Evolutionary conservation across 2,888 invertebrate genomes (phyloP), one percentile per base, ranked within the genome.

Genomic region (Ennomos fuscantarius): DNA sequence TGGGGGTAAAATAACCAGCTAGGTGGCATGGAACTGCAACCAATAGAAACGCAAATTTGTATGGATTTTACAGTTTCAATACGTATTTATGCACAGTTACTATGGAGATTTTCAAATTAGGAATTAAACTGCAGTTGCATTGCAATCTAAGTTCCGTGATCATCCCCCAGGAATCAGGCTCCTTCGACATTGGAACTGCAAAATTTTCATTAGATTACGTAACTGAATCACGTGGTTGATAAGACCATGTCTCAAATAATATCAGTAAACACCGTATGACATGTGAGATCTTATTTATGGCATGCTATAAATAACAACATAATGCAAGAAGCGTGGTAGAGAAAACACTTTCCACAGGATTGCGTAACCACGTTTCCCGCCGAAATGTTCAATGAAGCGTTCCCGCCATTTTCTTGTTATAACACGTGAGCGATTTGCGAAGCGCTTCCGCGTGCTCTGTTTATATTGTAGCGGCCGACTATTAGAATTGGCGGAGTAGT

Each of bases 291-390:
- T 33, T 60, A 63, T 49, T 64, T 68, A 68, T 65, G 65, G 46
- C 31, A 13, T 13, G 35, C 47, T 54, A 58, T 40, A 63, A 60
- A 66, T 63, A 72, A n/a, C 60, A 63, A 46, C 59, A n/a, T n/a
- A 64, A 62, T 51, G 47, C 60, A 55, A 62, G 66, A 72, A 31
- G 37, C 45, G 57, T 46, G 53, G 56, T 46, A 41, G 41, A 47
- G 73, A 82, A 81, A 81, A 83, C 81, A 82, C 79, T 87, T 87
- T 87, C 84, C 84, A 78, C 82, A 76, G 73, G 73, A 69, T 90
- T 87, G 79, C 79, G 82, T 74, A 89, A 88, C 66, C 62, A 59
- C 66, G 68, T 84, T 88, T 88, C 87, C 89, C 89, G 89, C 89
- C 87, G 44, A 86, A 84, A 76, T 61, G 76, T 68, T 89, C 88